phyloP scores from a whole-genome alignment of 1,140 invertebrate species.

The Drosophila novamexicana region DNA sequence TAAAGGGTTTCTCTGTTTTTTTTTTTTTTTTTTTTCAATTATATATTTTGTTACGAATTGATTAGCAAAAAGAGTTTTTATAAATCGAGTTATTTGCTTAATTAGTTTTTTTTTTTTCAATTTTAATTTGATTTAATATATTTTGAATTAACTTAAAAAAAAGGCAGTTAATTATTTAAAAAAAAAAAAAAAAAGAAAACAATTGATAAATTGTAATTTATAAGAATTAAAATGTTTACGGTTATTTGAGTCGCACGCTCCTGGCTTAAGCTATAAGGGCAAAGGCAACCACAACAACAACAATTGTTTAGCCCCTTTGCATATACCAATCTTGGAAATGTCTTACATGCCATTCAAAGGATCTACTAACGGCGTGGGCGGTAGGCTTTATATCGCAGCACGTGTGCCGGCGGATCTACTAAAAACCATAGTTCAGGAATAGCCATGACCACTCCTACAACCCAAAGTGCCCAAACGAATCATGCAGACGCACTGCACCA shows the following conservation, averaged over 20 bases:
- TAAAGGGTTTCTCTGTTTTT: neutral
- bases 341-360: conserved; percentile 42
- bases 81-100: neutral
- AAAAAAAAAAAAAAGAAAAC: no score
- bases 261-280: conserved; percentile 15
- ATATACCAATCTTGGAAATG: conserved; percentile 44
- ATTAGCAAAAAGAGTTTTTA: no score
- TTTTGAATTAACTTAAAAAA: neutral
- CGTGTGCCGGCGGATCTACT: conserved; percentile 56
- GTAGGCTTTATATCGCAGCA: conserved; percentile 29
- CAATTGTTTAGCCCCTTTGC: conserved; percentile 4
- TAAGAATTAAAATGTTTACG: neutral
- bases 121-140: neutral
- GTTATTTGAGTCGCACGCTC: neutral
- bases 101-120: neutral
- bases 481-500: conserved; percentile 35
- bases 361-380: conserved; percentile 38
- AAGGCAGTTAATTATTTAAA: no score
- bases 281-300: neutral
- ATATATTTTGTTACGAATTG: no score
- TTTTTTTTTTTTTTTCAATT: neutral
- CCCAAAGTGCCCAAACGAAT: conserved; percentile 79
- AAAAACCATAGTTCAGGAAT: conserved; percentile 84
- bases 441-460: conserved; percentile 84
- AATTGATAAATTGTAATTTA: neutral